phyloP scores from a whole-genome alignment of 2,888 invertebrate species.

The Bursaphelenchus okinawaensis region DNA sequence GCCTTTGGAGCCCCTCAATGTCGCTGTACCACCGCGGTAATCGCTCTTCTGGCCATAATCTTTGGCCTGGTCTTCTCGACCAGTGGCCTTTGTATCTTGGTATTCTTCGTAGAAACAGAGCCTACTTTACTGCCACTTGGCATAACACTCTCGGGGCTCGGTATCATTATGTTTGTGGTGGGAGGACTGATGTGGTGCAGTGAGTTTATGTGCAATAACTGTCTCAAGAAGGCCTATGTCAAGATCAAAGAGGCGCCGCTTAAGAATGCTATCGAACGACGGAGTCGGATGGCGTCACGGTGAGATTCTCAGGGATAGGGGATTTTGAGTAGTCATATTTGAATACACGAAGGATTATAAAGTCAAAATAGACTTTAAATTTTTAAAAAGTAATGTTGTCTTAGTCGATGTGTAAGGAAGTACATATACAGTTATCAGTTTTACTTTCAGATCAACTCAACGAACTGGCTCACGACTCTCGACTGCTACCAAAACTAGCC shows the following conservation, averaged over 20 bases:
- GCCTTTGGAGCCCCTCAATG: slow-evolving; percentile 31
- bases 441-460: slow-evolving; percentile 10
- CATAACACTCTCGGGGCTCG: slow-evolving; percentile 21
- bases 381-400: no score
- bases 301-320: slow-evolving; percentile 11
- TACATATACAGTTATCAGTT: no score
- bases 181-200: slow-evolving; percentile 33
- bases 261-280: slow-evolving; percentile 31
- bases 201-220: slow-evolving; percentile 22
- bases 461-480: slow-evolving; percentile 21
- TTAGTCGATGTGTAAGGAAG: no score
- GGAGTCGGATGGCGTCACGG: slow-evolving; percentile 29
- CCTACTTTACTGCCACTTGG: slow-evolving; percentile 29
- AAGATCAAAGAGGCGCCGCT: slow-evolving; percentile 32
- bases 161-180: slow-evolving; percentile 22
- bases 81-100: slow-evolving; percentile 22
- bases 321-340: not conserved
- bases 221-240: slow-evolving; percentile 24
- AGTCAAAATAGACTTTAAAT: no score
- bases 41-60: slow-evolving; percentile 28
- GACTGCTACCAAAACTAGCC: slow-evolving; percentile 15
- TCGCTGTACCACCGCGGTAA: slow-evolving; percentile 33
- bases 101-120: slow-evolving; percentile 29
- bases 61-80: slow-evolving; percentile 30
- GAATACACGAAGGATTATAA: not conserved